These are phyloP conservation scores for Porites cylindrica DNA, from an alignment of 92 coral and sea anemone species.

Conservation along the genomic window DNA sequence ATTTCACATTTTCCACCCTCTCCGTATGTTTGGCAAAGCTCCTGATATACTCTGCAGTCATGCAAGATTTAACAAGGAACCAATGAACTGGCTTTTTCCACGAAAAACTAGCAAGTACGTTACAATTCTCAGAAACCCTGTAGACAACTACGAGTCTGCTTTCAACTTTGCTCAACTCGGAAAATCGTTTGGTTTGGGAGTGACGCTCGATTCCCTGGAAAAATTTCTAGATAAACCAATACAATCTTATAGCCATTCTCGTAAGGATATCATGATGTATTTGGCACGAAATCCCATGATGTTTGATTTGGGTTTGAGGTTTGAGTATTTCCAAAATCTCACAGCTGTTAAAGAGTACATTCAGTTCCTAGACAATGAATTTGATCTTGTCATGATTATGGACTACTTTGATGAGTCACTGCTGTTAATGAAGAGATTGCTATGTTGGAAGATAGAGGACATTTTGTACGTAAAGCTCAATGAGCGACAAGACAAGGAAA, in stretches of 20 bases:
- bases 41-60: constrained; percentile 79
- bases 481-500: constrained; percentile 62
- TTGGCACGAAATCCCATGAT: constrained; percentile 77
- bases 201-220: background rate
- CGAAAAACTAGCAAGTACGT: constrained; percentile 47
- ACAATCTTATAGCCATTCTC: constrained; percentile 10
- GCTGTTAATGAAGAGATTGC: constrained; percentile 55
- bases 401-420: constrained; percentile 81
- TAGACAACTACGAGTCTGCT: constrained; percentile 52
- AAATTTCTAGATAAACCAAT: background rate
- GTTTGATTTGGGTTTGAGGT: constrained; percentile 78
- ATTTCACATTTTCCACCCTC: background rate
- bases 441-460: constrained; percentile 77
- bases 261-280: constrained; percentile 54
- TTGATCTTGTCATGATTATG: constrained; percentile 76
- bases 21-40: constrained; percentile 33
- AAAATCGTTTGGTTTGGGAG: constrained; percentile 2
- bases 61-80: constrained; percentile 51
- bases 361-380: constrained; percentile 53
- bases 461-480: constrained; percentile 77
- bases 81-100: constrained; percentile 28
- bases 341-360: constrained; percentile 67
- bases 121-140: constrained; percentile 73
- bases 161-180: background rate
- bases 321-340: constrained; percentile 63